These are phyloP conservation scores for Petrolisthes manimaculis DNA, from an alignment of 2,888 invertebrate species.

Conservation along the genomic window DNA sequence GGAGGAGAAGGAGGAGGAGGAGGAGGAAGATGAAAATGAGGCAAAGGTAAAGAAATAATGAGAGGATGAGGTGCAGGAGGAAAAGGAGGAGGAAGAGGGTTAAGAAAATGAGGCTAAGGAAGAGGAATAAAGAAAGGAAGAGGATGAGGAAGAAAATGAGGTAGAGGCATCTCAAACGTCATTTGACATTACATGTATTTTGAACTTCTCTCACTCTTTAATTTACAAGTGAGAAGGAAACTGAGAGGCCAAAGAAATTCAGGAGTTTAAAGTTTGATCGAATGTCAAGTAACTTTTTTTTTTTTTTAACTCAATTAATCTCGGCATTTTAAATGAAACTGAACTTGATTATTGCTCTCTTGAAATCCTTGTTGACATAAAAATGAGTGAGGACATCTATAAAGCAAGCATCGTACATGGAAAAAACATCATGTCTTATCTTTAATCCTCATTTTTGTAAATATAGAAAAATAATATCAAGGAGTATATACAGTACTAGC, in stretches of 20 bases:
- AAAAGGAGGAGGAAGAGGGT: neutral
- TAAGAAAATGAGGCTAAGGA: neutral
- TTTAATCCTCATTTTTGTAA: neutral
- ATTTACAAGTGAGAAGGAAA: neutral
- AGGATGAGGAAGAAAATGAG: neutral
- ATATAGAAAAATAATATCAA: neutral
- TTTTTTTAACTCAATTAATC: no score
- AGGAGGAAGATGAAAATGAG: neutral
- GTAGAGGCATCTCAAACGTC: neutral
- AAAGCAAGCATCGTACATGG: neutral
- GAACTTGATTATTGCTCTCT: no score
- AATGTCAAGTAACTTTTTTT: no score
- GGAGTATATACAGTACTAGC: no score
- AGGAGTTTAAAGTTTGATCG: neutral
- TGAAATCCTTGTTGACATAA: no score
- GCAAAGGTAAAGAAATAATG: neutral
- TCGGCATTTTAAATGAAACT: no score
- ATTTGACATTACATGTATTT: neutral
- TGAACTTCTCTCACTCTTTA: no score
- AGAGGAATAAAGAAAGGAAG: neutral
- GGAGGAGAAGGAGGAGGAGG: neutral
- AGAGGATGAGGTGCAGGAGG: no score
- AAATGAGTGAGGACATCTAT: neutral
- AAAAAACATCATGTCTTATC: neutral
- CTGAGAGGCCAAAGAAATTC: neutral